phyloP scores from a whole-genome alignment of 2,113 vertebrate genomes.

The Centropus unirufus region DNA sequence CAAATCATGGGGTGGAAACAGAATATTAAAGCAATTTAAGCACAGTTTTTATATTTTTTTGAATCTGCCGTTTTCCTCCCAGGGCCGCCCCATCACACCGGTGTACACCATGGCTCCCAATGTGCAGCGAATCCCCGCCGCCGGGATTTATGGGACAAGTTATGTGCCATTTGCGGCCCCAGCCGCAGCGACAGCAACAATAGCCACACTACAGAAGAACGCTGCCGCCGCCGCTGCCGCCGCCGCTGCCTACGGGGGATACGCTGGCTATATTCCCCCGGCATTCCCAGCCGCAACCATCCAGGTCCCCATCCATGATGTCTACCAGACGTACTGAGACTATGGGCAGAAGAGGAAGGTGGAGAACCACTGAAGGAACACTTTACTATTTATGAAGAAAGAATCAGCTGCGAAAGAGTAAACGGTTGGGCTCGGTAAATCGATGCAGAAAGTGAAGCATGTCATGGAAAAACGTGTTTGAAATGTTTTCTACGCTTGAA shows the following conservation, averaged over 20 bases:
- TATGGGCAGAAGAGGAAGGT: not conserved
- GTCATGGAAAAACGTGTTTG: constrained; percentile 29
- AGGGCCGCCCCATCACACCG: constrained; percentile 95
- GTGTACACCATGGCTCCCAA: constrained; percentile 95
- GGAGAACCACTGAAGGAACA: constrained; percentile 82
- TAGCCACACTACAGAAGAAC: constrained; percentile 96
- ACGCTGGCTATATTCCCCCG: constrained; percentile 89
- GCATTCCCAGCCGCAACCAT: constrained; percentile 89
- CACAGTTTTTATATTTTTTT: not conserved
- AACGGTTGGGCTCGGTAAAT: constrained; percentile 58
- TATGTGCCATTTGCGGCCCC: constrained; percentile 90
- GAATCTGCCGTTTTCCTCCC: not conserved
- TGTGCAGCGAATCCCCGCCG: constrained; percentile 87
- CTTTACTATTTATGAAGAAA: constrained; percentile 91
- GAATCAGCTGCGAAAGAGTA: constrained; percentile 57
- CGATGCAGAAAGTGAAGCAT: constrained; percentile 70
- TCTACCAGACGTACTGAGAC: constrained; percentile 94
- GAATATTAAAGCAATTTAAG: not conserved
- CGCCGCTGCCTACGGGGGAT: constrained; percentile 86
- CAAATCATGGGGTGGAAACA: not conserved
- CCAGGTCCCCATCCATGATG: constrained; percentile 92
- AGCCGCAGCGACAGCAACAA: constrained; percentile 80
- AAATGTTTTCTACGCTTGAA: constrained; percentile 83
- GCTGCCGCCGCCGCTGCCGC: constrained; percentile 74
- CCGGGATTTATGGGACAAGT: constrained; percentile 88